Evolutionary conservation across 2,797 vertebrate species (phyloP).

Genomic region (Potorous gilbertii): DNA sequence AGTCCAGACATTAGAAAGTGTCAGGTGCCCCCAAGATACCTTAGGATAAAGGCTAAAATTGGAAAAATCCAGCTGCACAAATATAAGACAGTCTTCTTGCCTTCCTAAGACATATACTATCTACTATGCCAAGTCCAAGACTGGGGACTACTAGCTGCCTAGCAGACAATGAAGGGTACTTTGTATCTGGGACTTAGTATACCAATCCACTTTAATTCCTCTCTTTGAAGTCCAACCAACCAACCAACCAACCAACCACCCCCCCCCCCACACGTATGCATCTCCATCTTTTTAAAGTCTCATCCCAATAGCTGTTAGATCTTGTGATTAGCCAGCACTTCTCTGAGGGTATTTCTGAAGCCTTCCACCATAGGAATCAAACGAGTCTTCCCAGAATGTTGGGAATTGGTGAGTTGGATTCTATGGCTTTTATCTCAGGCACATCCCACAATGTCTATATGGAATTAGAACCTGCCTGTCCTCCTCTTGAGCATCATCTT

Average conservation of each 20-base stretch:
- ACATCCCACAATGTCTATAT: background rate
- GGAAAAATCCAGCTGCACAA: background rate
- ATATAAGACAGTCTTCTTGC: background rate
- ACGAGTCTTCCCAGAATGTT: background rate
- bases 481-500: background rate
- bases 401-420: background rate
- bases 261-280: background rate
- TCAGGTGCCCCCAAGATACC: background rate
- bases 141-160: too few species aligned
- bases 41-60: background rate
- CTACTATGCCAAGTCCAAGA: background rate
- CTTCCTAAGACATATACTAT: background rate
- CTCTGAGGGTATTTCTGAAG: background rate
- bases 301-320: background rate
- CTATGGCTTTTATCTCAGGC: background rate
- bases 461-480: background rate
- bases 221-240: background rate
- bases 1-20: background rate
- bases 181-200: background rate
- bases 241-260: too few species aligned
- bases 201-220: background rate
- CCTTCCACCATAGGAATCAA: background rate
- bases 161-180: background rate
- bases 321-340: background rate
- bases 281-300: background rate